These are phyloP conservation scores for Acanthopagrus latus DNA, from an alignment of 2,797 vertebrate species.

Conservation along the genomic window DNA sequence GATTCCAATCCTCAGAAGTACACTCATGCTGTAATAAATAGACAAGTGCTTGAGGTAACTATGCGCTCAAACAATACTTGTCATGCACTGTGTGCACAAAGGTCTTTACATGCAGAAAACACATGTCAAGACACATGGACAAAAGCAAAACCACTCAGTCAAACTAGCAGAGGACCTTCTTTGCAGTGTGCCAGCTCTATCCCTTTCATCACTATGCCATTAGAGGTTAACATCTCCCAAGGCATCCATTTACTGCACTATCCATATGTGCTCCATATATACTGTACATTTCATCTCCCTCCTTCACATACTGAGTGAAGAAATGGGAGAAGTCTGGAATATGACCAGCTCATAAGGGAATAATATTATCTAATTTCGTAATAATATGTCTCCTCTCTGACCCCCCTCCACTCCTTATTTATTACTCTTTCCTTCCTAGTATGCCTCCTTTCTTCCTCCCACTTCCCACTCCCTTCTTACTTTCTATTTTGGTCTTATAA, in stretches of 20 bases:
- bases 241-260: constrained; percentile 29
- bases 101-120: background rate
- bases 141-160: constrained; percentile 15
- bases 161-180: background rate
- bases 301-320: constrained; percentile 4
- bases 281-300: constrained; percentile 5
- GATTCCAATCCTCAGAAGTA: background rate
- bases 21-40: background rate
- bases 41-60: background rate
- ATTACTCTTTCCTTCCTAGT: constrained; percentile 34
- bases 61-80: background rate
- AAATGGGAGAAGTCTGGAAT: background rate
- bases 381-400: constrained; percentile 19
- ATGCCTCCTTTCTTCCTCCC: constrained; percentile 35
- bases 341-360: constrained; percentile 22
- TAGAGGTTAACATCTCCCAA: constrained; percentile 30
- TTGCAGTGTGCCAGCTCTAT: constrained; percentile 12
- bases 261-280: constrained; percentile 22
- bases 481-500: constrained; percentile 68
- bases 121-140: constrained; percentile 6
- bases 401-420: constrained; percentile 17
- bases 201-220: constrained; percentile 13
- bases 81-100: background rate
- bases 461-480: constrained; percentile 34
- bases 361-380: constrained; percentile 22